phyloP scores from a whole-genome alignment of 2,113 vertebrate genomes.

The Hyperopisus bebe region DNA sequence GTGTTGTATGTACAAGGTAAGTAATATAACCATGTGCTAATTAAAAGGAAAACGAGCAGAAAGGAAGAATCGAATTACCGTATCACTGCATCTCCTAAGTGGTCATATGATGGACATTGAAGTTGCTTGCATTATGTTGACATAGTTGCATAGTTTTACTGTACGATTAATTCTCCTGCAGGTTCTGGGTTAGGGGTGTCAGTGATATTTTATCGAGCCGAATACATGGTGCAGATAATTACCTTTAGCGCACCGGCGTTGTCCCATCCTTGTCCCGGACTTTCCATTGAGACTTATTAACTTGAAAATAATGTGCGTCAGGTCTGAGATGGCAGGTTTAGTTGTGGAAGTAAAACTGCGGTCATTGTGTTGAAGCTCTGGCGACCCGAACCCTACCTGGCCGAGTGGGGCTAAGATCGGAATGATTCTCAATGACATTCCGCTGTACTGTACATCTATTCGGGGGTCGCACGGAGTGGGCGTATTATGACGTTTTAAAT shows the following conservation, averaged over 20 bases:
- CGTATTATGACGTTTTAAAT: not conserved
- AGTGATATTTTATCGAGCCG: not conserved
- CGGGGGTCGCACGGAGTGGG: not conserved
- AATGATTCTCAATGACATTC: not conserved
- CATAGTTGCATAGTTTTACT: not conserved
- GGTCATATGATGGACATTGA: not conserved
- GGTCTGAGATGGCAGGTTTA: not conserved
- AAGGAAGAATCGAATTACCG: not conserved
- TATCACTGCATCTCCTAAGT: not conserved
- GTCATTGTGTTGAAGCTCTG: not conserved
- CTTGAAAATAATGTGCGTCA: not conserved
- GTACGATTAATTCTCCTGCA: not conserved
- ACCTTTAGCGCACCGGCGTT: not conserved
- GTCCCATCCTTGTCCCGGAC: not conserved
- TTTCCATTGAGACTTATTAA: not conserved
- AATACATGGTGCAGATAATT: not conserved
- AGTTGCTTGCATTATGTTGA: not conserved
- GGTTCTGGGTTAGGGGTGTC: not conserved
- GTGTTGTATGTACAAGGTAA: not conserved
- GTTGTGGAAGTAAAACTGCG: not conserved
- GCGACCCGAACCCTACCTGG: not conserved
- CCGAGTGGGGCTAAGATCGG: not conserved
- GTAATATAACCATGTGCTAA: not conserved
- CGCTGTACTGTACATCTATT: not conserved
- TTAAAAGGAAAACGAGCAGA: not conserved